Percentiles rank a stretch among this genome's conserved stretches.
Evolutionary conservation across 2,797 vertebrate genomes (phyloP).

Genomic region (Parauchenoglanis ngamensis): DNA sequence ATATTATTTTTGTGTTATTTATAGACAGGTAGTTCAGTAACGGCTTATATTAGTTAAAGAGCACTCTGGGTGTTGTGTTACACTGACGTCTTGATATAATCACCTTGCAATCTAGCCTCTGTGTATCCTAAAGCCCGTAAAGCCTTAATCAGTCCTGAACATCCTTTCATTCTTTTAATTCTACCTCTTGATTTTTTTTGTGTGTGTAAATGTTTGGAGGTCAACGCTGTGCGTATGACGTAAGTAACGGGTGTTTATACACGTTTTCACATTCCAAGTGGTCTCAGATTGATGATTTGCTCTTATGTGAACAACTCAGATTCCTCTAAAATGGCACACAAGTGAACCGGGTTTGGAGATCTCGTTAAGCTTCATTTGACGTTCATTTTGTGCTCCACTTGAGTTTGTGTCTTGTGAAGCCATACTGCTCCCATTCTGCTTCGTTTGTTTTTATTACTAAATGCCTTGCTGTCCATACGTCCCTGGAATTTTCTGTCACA

Average conservation of each 20-base stretch:
- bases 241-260: background rate
- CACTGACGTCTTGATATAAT: background rate
- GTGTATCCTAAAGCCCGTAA: background rate
- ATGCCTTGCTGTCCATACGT: background rate
- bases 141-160: background rate
- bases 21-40: background rate
- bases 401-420: background rate
- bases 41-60: background rate
- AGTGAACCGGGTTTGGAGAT: background rate
- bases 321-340: background rate
- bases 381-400: conserved; percentile 3
- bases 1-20: background rate
- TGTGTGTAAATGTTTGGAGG: background rate
- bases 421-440: no score
- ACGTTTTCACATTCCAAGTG: background rate
- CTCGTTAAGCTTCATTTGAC: background rate
- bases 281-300: background rate
- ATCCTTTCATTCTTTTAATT: background rate
- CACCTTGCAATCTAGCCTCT: background rate
- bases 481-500: no score
- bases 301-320: no score
- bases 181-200: background rate
- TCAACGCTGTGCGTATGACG: background rate
- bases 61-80: background rate
- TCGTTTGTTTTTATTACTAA: background rate